Conservation (phyloP, 1,140 invertebrate genomes). For the Euwallacea fornicatus region DNA sequence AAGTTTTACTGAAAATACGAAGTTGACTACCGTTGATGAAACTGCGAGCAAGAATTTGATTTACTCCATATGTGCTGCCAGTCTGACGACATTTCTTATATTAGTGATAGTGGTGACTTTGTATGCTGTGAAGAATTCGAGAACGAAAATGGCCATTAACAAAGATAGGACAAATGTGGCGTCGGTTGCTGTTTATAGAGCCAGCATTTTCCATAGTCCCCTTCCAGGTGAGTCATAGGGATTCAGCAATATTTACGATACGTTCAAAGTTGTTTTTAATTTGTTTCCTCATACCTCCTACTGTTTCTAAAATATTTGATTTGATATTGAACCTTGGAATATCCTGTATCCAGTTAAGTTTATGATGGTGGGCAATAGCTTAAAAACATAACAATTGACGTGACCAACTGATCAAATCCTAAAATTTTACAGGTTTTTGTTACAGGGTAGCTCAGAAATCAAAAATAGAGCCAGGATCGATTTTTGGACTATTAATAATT, state of each 20-base stretch:
- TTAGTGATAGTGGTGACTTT: constrained; percentile 22
- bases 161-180: constrained; percentile 12
- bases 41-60: constrained; percentile 19
- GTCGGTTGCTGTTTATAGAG: constrained; percentile 36
- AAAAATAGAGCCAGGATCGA: no score
- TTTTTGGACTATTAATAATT: no score
- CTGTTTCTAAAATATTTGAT: no score
- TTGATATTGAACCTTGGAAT: no score
- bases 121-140: constrained; percentile 38
- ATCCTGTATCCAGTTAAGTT: no score
- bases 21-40: neutral
- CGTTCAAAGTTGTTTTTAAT: no score
- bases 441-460: no score
- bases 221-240: constrained; percentile 56
- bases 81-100: constrained; percentile 22
- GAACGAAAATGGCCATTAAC: constrained; percentile 15
- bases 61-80: constrained; percentile 31
- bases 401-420: no score
- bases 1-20: constrained; percentile 2
- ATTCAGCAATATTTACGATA: neutral
- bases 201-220: constrained; percentile 60
- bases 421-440: no score
- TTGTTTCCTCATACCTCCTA: no score
- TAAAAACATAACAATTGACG: no score
- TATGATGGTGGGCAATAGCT: no score